Conservation (phyloP, 2,888 invertebrate genomes). For the Melanchra persicariae region DNA sequence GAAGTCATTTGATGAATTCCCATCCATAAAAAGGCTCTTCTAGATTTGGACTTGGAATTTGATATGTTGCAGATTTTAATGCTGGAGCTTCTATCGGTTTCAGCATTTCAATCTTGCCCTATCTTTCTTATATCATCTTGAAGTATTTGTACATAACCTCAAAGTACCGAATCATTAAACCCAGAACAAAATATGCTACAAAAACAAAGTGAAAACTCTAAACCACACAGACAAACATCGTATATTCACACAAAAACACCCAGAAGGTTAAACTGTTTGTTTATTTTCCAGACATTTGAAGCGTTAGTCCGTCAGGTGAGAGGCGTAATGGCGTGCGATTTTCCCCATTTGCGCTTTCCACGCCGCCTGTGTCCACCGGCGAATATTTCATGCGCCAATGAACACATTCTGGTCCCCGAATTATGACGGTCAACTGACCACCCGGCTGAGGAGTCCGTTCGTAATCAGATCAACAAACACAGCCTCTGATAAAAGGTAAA, state of each 20-base stretch:
- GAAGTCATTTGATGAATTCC: too few relatives aligned
- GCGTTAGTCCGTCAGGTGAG: slow-evolving; percentile 79
- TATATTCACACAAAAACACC: slow-evolving; percentile 35
- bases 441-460: slow-evolving; percentile 74
- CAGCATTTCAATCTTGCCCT: too few relatives aligned
- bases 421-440: slow-evolving; percentile 90
- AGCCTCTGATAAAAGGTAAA: slow-evolving; percentile 84
- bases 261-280: slow-evolving; percentile 61
- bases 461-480: slow-evolving; percentile 89
- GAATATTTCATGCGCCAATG: slow-evolving; percentile 90
- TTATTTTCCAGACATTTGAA: slow-evolving; percentile 66
- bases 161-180: not conserved
- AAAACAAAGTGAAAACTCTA: slow-evolving; percentile 12
- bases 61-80: not conserved
- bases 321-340: slow-evolving; percentile 86
- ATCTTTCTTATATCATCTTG: too few relatives aligned
- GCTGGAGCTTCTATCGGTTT: not conserved
- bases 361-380: slow-evolving; percentile 72
- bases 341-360: slow-evolving; percentile 83
- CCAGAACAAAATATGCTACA: not conserved
- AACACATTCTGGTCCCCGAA: slow-evolving; percentile 82
- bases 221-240: slow-evolving; percentile 9
- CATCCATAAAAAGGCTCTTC: too few relatives aligned
- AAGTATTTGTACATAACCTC: too few relatives aligned
- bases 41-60: not conserved